Evolutionary conservation across 2,113 vertebrate species (phyloP), one percentile per base, ranked within the genome.

Genomic region (Oncorhynchus clarkii): DNA sequence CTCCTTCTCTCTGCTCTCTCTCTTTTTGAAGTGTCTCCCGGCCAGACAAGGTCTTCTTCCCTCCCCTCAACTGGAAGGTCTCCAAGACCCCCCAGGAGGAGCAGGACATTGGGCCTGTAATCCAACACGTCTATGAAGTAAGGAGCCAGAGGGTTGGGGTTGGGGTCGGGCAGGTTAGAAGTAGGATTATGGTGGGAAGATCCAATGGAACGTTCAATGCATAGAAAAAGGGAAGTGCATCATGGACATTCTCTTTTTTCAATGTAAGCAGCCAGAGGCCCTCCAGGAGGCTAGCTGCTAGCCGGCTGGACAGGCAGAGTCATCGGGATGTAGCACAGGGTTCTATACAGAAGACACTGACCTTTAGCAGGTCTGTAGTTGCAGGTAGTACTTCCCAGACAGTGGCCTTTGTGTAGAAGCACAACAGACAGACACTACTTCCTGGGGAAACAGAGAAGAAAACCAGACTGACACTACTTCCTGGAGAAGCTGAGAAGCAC

Each of bases 41-140:
- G 71, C 96, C 96, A 62, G 95, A 96, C 83, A 91, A 94, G 49
- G 93, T 97, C 73, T 83, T 94, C 73, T 96, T 97, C 79, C 95
- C 95, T 0, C 84, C 90, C 1, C 82, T 87, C 1, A 93, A 94
- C 90, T 96, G 95, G 96, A 92, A 92, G 49, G 86, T 79, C 54
- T 90, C 80, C 86, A 94, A 92, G 74, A 89, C 48, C 66, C 88
- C 87, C 1, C 87, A 70, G 60, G 85, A 86, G 66, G 95, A 96
- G 81, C 87, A 89, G 80, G 95, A 96, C 0, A 79, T 96, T 1
- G 96, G 96, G 49, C 97, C 97, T 0, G 87, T 88, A 2, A 93
- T 96, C 71, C 92, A 95, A 75, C 96, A 97, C 39, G 92, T 98
- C 70, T 97, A 96, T 60, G 96, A 97, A 95, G 97, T 97, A 89